These are phyloP conservation scores for Gobius niger DNA, from an alignment of 2,113 vertebrate species.

Conservation along the genomic window DNA sequence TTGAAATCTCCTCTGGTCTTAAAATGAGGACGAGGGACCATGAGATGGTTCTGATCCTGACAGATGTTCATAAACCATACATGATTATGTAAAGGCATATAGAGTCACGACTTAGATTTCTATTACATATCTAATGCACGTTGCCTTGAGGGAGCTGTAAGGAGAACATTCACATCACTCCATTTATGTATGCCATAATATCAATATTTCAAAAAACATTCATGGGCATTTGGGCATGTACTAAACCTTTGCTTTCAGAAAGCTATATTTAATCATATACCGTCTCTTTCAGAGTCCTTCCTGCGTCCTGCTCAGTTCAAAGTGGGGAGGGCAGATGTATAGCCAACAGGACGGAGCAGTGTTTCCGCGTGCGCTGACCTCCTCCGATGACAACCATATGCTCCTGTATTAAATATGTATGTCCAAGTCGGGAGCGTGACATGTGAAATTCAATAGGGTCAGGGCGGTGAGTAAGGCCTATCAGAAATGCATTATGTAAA, in stretches of 20 bases:
- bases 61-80: no score
- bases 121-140: no score
- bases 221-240: no score
- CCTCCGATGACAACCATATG: conserved; percentile 66
- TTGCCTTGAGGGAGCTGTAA: background rate
- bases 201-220: no score
- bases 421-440: conserved; percentile 23
- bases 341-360: conserved; percentile 40
- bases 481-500: background rate
- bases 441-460: conserved; percentile 25
- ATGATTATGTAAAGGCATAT: no score
- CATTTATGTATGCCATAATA: no score
- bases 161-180: background rate
- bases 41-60: no score
- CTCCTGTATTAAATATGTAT: conserved; percentile 58
- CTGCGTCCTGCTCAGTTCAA: background rate
- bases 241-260: no score
- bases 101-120: no score
- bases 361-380: conserved; percentile 49
- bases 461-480: background rate
- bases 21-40: no score
- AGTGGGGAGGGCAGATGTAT: conserved; percentile 43
- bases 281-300: background rate
- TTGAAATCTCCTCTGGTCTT: no score
- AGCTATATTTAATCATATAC: background rate